Evolutionary conservation across 1,140 invertebrate genomes (phyloP), one percentile per base, ranked within the genome.

Genomic region (Diprion similis): DNA sequence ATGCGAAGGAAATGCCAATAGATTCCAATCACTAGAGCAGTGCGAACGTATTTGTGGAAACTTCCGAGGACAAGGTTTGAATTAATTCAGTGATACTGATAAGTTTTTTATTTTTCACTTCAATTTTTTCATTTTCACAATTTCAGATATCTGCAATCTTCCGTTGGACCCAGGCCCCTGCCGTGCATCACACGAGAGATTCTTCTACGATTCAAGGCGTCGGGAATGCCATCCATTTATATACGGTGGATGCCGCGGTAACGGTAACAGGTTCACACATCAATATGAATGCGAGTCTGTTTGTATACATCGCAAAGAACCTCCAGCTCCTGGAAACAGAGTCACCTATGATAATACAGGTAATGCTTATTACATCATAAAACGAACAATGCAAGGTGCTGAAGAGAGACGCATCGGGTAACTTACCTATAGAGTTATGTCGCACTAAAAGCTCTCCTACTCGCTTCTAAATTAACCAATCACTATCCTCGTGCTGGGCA

Each of bases 181-280:
- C 83, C 79, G 85, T 46, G 90, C 83, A 0, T 83, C 85, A 24
- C 90, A 92, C 76, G 80, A 84, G 3, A 94, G 94, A 86, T 94
- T 91, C 83, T 95, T 91, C 85, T 97, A 91, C 81, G 91, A 96
- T 78, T 75, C 81, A 45, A 76, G 68, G 48, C 84, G 69, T n/a
- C 87, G 85, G 76, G 85, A 81, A 77, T 96, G 93, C 84, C 89
- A 89, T 65, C 86, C 91, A 78, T 98, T 98, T 86, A 88, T 87
- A 11, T 98, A 95, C 82, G 92, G 93, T 67, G 97, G 97, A 74
- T 97, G 96, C 84, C 92, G 91, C 59, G 97, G 96, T 68, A 97
- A 95, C 78, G 92, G 90, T 24, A 98, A 98, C 84, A 92, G 94
- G 79, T 97, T 97, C 86, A 90, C 88, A 71, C 90, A 91, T 18